Base-by-base conservation (phyloP, 2,888 invertebrate species). In the Chydorus sphaericus region DNA sequence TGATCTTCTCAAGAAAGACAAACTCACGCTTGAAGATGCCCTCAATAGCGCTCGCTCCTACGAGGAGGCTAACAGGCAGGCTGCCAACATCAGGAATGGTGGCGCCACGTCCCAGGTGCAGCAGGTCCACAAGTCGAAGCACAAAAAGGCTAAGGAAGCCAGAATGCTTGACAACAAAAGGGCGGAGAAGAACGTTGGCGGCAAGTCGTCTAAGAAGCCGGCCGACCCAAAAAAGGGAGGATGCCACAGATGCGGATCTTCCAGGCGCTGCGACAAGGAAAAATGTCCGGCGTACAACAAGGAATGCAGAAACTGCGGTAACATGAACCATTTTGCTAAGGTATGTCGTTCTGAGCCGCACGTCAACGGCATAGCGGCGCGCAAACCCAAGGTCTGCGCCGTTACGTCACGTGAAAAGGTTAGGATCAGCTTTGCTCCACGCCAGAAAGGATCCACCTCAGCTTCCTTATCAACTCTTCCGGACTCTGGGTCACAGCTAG, bases 1-100 rank as follows among this genome's bases (percentile, higher is more conserved):
- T 23, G 33, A 51, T 30, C 51, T 51, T 16, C 31, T 51, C n/a
- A 33, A 51, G 51, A 28, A 31, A 20, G 51, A 20, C 30, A 51
- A n/a, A 23, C 20, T 51, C n/a, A 51, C 29, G 18, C 31, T 51
- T 11, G 33, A 51, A 16, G 51, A 51, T 18, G 31, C 51, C 2
- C 31, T 30, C 31, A 33, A 30, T 10, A 51, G 16, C 5, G 23
- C 33, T 14, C 30, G 33, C 6, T 31, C 31, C 16, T 30, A 11
- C 14, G 31, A 51, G 18, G 51, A 16, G 14, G 31, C 51, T 8
- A 10, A 23, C 4, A 16, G 23, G 8, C 31, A 51, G 23, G 23
- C 30, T 11, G 31, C 7, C 14, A 51, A 51, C 23, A 3, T 51
- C 1, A 51, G 33, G 20, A 10, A 10, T 11, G 33, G 33, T 18